Evolutionary conservation across 2,797 vertebrate genomes (phyloP).

Genomic region (Pangasius mekongensis): DNA sequence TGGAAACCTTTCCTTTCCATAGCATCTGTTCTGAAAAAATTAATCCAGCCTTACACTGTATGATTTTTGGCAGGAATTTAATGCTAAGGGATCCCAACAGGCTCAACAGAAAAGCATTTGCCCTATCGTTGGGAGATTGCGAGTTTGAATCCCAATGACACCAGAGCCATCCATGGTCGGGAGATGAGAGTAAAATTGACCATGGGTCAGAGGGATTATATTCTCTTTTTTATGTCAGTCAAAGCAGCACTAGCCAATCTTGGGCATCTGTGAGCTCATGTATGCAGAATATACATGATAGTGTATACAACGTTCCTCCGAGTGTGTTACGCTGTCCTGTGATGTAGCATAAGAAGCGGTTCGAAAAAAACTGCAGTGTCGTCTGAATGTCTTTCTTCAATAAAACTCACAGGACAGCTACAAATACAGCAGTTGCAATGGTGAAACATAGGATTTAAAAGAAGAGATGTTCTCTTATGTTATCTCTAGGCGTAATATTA

Average conservation of each 20-base stretch:
- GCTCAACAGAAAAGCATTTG: neutral
- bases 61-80: neutral
- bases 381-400: too few species aligned
- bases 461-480: neutral
- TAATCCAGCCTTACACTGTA: neutral
- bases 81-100: neutral
- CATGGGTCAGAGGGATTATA: neutral
- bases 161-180: neutral
- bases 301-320: neutral
- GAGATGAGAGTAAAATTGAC: neutral
- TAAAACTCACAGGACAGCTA: neutral
- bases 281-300: neutral
- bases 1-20: neutral
- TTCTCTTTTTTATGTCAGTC: neutral
- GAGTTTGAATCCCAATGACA: neutral
- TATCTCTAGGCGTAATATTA: neutral
- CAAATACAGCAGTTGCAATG: neutral
- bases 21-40: neutral
- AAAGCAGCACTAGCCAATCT: neutral
- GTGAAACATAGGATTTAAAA: neutral
- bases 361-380: neutral
- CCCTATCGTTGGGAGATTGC: neutral
- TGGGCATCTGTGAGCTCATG: neutral
- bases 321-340: neutral
- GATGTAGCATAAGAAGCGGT: neutral